phyloP scores from a whole-genome alignment of 2,797 vertebrate species.

The Pseudotriccus pelzelni region DNA sequence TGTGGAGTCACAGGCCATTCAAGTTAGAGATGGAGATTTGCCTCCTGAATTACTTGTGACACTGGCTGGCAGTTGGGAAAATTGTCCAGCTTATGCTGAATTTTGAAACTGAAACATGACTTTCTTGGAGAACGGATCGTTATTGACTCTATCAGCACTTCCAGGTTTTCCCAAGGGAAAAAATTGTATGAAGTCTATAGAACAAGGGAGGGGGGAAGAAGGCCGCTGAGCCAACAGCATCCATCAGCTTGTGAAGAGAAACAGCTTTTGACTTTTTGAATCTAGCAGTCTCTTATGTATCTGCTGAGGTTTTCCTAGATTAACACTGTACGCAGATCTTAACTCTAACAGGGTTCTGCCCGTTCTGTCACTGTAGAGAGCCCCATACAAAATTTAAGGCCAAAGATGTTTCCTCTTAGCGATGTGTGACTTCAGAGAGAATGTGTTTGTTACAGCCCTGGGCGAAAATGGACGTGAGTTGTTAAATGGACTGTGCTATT shows the following conservation, averaged over 20 bases:
- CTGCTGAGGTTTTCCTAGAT: neutral
- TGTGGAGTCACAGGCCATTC: neutral
- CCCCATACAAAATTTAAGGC: neutral
- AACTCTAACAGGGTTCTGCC: neutral
- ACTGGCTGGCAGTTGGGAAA: neutral
- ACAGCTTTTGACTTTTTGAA: neutral
- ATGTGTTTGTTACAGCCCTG: rapidly evolving
- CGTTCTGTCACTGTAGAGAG: neutral
- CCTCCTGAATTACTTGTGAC: neutral
- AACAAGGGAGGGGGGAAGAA: neutral
- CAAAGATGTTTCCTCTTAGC: neutral
- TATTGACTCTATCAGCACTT: neutral
- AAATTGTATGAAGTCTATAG: neutral
- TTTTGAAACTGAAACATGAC: neutral
- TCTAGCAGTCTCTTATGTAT: neutral
- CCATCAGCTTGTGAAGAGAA: neutral
- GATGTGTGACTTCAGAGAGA: neutral
- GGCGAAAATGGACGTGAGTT: neutral
- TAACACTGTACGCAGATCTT: neutral
- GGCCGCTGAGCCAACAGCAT: neutral
- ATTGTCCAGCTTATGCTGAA: neutral
- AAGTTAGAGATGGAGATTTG: neutral
- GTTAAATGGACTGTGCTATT: neutral
- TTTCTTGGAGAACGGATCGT: neutral
- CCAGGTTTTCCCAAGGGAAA: neutral